Conservation (phyloP, 2,888 invertebrate species). For the Hirtodrosophila histrioides region DNA sequence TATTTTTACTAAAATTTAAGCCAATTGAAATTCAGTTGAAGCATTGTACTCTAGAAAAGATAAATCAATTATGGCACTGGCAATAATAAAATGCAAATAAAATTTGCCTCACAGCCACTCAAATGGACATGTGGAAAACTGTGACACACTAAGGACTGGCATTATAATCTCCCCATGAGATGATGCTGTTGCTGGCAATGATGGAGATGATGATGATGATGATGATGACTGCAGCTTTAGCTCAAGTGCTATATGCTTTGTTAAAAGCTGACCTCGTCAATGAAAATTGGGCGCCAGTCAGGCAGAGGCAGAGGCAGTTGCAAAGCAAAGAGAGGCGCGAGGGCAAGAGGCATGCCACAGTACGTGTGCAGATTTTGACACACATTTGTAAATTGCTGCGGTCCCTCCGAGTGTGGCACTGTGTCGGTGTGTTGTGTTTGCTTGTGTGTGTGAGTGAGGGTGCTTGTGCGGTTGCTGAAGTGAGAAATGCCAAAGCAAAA, state of each 20-base stretch:
- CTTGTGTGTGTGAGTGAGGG: constrained; percentile 23
- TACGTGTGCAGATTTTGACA: constrained; percentile 68
- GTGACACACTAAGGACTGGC: constrained; percentile 17
- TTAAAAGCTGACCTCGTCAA: constrained; percentile 74
- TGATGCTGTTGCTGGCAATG: constrained; percentile 4
- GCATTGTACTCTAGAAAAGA: constrained; percentile 17
- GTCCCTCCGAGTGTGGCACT: constrained; percentile 19
- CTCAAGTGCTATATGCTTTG: constrained; percentile 60
- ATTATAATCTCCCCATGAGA: constrained; percentile 33
- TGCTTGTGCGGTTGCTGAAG: constrained; percentile 73
- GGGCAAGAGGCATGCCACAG: constrained; percentile 27
- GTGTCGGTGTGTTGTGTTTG: constrained; percentile 8
- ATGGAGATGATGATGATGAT: constrained; percentile 19
- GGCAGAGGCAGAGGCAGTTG: constrained; percentile 12
- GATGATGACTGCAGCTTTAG: constrained; percentile 33
- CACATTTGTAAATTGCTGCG: constrained; percentile 70
- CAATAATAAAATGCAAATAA: constrained; percentile 44
- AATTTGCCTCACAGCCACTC: constrained; percentile 15
- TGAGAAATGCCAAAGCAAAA: constrained; percentile 77
- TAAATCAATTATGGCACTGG: constrained; percentile 40
- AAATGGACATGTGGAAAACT: constrained; percentile 11
- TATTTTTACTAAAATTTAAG: constrained; percentile 7
- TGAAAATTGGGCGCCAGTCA: constrained; percentile 50
- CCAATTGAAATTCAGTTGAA: constrained; percentile 27
- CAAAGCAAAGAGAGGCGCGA: constrained; percentile 14